Evolutionary conservation across 1,140 invertebrate species (phyloP).

Genomic region (Cryptotermes secundus): DNA sequence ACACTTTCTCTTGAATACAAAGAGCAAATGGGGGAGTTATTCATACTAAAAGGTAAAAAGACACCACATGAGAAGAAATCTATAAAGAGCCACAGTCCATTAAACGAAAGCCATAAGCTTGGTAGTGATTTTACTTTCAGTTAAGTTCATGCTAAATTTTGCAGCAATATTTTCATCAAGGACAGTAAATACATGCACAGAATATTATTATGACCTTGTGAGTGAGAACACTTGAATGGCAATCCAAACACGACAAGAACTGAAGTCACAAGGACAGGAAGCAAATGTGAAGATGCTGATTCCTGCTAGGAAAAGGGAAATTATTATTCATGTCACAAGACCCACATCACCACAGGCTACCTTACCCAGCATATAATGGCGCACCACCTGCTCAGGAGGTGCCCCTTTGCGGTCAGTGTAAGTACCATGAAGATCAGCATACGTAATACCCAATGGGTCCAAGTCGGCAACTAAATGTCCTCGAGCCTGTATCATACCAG

Average conservation of each 20-base stretch:
- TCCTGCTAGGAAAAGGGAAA: neutral
- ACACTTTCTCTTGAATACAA: too few species aligned
- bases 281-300: too few species aligned
- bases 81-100: too few species aligned
- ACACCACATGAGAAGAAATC: too few species aligned
- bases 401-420: slow-evolving; percentile 57
- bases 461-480: slow-evolving; percentile 94
- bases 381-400: slow-evolving; percentile 63
- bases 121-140: too few species aligned
- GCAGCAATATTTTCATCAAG: neutral
- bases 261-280: neutral
- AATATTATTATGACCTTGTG: neutral
- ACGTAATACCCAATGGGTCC: slow-evolving; percentile 88
- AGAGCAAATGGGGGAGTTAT: too few species aligned
- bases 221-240: neutral
- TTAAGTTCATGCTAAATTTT: neutral
- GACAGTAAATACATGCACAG: neutral
- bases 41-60: too few species aligned
- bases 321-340: slow-evolving; percentile 14
- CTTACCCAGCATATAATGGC: slow-evolving; percentile 67
- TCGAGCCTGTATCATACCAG: slow-evolving; percentile 66
- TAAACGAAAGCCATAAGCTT: too few species aligned
- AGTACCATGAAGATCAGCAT: slow-evolving; percentile 59
- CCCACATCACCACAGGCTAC: slow-evolving; percentile 36
- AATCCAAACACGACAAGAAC: neutral